These are phyloP conservation scores for Lasiurus cinereus DNA, from an alignment of 2,113 vertebrate genomes.

Conservation along the genomic window DNA sequence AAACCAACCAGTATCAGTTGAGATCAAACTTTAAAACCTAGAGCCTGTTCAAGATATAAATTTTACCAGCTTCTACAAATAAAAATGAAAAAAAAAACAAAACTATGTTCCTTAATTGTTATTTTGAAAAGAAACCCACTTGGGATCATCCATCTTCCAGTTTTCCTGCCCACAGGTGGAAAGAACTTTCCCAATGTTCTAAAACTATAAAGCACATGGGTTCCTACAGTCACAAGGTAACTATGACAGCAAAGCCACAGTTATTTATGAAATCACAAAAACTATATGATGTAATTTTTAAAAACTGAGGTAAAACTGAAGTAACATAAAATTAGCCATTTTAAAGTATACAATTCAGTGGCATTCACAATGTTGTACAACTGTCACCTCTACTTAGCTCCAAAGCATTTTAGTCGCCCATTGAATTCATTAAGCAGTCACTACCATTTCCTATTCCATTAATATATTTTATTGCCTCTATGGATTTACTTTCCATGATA, in stretches of 20 bases:
- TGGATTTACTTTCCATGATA: not conserved
- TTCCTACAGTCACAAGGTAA: conserved; percentile 79
- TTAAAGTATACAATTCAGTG: conserved; percentile 8
- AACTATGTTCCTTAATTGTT: conserved; percentile 61
- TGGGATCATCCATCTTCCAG: conserved; percentile 47
- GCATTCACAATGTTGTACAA: not conserved
- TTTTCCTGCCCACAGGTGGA: conserved; percentile 51
- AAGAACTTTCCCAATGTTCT: conserved; percentile 28
- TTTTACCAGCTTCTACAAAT: conserved; percentile 59
- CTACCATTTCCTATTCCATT: not conserved
- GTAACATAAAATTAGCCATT: not conserved
- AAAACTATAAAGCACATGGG: not conserved
- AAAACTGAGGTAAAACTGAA: conserved; percentile 1
- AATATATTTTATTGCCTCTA: not conserved
- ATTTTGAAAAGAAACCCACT: conserved; percentile 64
- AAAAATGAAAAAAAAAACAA: conserved; percentile 49
- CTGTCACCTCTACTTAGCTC: conserved; percentile 16
- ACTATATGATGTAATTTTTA: conserved; percentile 49
- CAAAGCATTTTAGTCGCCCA: conserved; percentile 34
- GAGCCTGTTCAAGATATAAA: conserved; percentile 18
- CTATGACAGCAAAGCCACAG: conserved; percentile 77
- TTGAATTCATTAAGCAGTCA: not conserved
- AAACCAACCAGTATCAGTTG: not conserved
- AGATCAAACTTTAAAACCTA: conserved; percentile 60
- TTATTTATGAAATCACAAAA: conserved; percentile 81